phyloP scores from a whole-genome alignment of 1,140 invertebrate genomes.

The Euwallacea fornicatus region DNA sequence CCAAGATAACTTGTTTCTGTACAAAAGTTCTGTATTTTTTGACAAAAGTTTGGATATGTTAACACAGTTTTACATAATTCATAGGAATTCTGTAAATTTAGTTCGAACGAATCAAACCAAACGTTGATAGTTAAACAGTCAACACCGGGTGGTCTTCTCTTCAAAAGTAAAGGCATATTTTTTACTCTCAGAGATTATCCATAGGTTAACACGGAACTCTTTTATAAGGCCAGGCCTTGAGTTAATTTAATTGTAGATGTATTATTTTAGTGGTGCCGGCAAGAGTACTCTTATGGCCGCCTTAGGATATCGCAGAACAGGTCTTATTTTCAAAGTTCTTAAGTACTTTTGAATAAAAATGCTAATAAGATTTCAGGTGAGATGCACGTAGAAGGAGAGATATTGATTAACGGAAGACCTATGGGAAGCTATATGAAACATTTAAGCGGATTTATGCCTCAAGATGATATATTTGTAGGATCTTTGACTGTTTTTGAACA shows the following conservation, averaged over 20 bases:
- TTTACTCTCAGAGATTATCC: no score
- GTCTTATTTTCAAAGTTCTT: constrained; percentile 48
- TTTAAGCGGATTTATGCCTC: constrained; percentile 91
- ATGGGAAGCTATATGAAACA: constrained; percentile 74
- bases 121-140: no score
- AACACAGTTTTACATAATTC: no score
- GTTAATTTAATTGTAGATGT: background rate
- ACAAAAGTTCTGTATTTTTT: no score
- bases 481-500: constrained; percentile 88
- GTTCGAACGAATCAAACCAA: no score
- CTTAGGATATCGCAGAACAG: constrained; percentile 73
- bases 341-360: background rate
- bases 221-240: no score
- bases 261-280: constrained; percentile 77
- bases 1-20: no score
- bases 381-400: constrained; percentile 70
- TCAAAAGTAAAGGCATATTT: background rate
- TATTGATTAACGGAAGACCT: constrained; percentile 69
- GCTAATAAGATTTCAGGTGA: constrained; percentile 34
- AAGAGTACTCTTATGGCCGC: constrained; percentile 94
- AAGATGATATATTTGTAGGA: constrained; percentile 88
- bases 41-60: no score
- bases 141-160: no score
- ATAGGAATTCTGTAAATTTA: no score
- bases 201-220: no score